Percentiles rank a stretch among this genome's conserved stretches.
These are phyloP conservation scores for Anolis sagrei DNA, from an alignment of 2,113 vertebrate species.

Conservation along the genomic window DNA sequence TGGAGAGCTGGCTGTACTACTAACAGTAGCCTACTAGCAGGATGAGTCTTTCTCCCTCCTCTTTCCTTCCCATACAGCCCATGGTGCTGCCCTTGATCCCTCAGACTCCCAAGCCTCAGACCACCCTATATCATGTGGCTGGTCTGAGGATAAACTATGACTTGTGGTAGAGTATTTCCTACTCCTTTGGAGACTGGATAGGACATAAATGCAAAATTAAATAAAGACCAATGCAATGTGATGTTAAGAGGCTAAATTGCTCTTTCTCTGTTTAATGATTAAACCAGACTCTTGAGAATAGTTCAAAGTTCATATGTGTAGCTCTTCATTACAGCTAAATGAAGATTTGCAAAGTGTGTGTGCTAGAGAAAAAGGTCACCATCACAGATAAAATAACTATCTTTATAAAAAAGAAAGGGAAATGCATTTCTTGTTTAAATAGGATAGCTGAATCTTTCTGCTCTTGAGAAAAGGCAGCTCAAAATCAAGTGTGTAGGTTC, in stretches of 20 bases:
- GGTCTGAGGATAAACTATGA: too few relatives aligned
- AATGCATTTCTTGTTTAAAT: slow-evolving; percentile 7
- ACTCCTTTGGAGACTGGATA: neutral
- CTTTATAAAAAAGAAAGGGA: neutral
- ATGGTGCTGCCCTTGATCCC: too few relatives aligned
- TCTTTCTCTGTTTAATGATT: neutral
- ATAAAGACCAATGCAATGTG: neutral
- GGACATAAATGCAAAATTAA: neutral
- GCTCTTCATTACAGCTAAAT: neutral
- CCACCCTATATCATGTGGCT: too few relatives aligned
- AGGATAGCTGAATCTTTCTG: neutral
- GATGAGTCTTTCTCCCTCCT: too few relatives aligned
- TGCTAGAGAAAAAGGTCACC: neutral
- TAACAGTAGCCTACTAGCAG: too few relatives aligned
- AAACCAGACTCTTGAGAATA: neutral
- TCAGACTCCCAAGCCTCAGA: too few relatives aligned
- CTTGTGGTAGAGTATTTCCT: too few relatives aligned
- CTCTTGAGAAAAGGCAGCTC: neutral
- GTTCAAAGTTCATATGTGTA: slow-evolving; percentile 4
- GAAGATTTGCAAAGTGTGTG: neutral
- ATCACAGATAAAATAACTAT: neutral
- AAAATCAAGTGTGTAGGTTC: neutral
- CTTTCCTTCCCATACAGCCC: too few relatives aligned
- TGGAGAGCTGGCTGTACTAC: too few relatives aligned
- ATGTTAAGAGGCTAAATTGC: neutral